Evolutionary conservation across 2,797 vertebrate genomes (phyloP).

Genomic region (Zenarchopterus dispar): DNA sequence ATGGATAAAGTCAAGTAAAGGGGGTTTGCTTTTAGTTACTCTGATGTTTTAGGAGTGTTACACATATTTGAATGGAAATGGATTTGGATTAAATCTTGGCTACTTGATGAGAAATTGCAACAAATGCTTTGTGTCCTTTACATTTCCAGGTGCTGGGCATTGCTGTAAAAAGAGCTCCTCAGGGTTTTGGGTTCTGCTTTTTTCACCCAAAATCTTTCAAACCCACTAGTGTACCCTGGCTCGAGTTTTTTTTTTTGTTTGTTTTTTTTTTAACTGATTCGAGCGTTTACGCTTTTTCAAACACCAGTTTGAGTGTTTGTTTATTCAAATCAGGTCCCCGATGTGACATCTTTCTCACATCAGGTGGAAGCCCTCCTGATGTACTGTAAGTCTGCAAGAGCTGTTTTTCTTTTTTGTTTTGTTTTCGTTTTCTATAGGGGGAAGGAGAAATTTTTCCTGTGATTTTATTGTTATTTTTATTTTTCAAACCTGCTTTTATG

Average conservation of each 20-base stretch:
- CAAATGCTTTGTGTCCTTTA: slow-evolving; percentile 41
- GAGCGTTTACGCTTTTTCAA: slow-evolving; percentile 27
- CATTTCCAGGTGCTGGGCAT: slow-evolving; percentile 70
- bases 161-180: slow-evolving; percentile 25
- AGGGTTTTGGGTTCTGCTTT: not conserved
- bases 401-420: slow-evolving; percentile 25
- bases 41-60: slow-evolving; percentile 23
- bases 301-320: not conserved
- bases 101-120: slow-evolving; percentile 38
- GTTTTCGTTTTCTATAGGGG: not conserved
- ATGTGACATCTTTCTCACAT: not conserved
- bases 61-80: slow-evolving; percentile 30
- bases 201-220: slow-evolving; percentile 37
- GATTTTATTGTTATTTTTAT: slow-evolving; percentile 67
- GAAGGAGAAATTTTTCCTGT: slow-evolving; percentile 55
- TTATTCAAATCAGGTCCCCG: slow-evolving; percentile 36
- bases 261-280: slow-evolving; percentile 18
- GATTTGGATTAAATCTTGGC: slow-evolving; percentile 36
- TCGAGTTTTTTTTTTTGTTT: slow-evolving; percentile 27
- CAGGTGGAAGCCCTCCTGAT: slow-evolving; percentile 31
- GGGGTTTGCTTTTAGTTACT: slow-evolving; percentile 58
- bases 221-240: slow-evolving; percentile 39
- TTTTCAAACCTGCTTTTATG: slow-evolving; percentile 67
- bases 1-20: slow-evolving; percentile 64
- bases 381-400: slow-evolving; percentile 55